phyloP scores from a whole-genome alignment of 2,113 vertebrate genomes.

The Spea multiplicata region DNA sequence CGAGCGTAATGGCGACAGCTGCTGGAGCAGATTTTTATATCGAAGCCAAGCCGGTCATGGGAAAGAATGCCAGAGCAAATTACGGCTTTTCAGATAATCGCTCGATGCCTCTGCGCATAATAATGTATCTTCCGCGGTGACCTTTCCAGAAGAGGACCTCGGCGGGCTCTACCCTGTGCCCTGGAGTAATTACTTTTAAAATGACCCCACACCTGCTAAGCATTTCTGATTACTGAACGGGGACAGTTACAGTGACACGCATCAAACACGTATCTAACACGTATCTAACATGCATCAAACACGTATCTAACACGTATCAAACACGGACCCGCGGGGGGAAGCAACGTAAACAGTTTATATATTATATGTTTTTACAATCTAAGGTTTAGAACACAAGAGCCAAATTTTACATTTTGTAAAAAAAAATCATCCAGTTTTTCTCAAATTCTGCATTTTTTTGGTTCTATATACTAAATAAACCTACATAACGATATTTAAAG shows the following conservation, averaged over 20 bases:
- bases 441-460: too few species aligned
- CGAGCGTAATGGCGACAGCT: constrained; percentile 63
- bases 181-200: constrained; percentile 29
- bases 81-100: constrained; percentile 57
- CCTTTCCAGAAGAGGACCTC: constrained; percentile 44
- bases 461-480: too few species aligned
- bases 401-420: too few species aligned
- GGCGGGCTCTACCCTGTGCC: constrained; percentile 26
- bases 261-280: too few species aligned
- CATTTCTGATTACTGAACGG: background rate
- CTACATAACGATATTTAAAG: too few species aligned
- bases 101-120: constrained; percentile 53
- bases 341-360: too few species aligned
- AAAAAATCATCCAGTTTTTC: too few species aligned
- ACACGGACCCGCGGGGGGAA: too few species aligned
- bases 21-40: constrained; percentile 61
- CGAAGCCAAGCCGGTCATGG: constrained; percentile 61
- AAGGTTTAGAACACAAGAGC: too few species aligned
- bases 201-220: constrained; percentile 35
- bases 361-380: too few species aligned
- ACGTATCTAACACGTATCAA: too few species aligned
- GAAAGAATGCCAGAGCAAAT: constrained; percentile 65
- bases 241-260: background rate
- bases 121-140: constrained; percentile 50
- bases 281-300: too few species aligned